phyloP scores from a whole-genome alignment of 1,140 invertebrate genomes.

The Conus ventricosus region DNA sequence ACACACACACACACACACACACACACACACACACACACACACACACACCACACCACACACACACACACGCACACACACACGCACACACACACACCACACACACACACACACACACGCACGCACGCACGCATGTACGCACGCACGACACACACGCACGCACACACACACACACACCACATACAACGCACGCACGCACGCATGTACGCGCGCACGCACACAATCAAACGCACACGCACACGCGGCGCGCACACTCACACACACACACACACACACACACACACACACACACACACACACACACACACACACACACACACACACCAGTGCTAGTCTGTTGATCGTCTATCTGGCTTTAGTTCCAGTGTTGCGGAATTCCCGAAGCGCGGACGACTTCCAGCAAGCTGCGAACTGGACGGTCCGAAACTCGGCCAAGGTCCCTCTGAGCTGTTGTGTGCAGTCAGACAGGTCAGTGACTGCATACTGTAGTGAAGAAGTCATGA shows the following conservation, averaged over 20 bases:
- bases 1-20: not conserved
- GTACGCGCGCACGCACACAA: no score
- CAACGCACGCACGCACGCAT: no score
- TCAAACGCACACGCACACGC: no score
- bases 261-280: constrained; percentile 13
- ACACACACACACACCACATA: no score
- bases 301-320: constrained; percentile 16
- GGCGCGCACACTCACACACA: no score
- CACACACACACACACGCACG: no score
- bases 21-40: not conserved
- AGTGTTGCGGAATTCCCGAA: constrained; percentile 24
- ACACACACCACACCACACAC: not conserved
- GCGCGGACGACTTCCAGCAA: not conserved
- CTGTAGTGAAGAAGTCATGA: no score
- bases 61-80: no score
- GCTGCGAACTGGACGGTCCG: constrained; percentile 20
- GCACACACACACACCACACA: no score
- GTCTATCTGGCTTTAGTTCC: constrained; percentile 7
- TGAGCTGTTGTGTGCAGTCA: constrained; percentile 12
- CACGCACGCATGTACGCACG: no score
- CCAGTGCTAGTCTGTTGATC: not conserved
- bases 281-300: constrained; percentile 25
- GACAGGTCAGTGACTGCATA: constrained; percentile 26
- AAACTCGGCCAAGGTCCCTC: not conserved
- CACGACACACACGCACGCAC: no score